Evolutionary conservation across 2,797 vertebrate genomes (phyloP).

Genomic region (Enteromius viviparus): DNA sequence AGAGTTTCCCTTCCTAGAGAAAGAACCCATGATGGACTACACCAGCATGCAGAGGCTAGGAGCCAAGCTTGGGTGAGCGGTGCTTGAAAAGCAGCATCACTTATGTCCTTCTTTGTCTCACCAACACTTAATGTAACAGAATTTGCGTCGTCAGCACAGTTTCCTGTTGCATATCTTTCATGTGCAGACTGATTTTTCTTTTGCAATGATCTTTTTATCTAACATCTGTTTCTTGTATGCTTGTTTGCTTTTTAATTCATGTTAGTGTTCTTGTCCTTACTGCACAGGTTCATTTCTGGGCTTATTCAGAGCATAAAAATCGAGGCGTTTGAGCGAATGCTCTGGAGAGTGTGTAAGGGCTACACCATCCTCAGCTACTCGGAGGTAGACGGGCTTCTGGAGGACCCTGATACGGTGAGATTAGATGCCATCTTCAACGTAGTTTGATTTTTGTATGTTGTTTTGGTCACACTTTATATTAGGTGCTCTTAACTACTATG

Average conservation of each 20-base stretch:
- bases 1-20: slow-evolving; percentile 91
- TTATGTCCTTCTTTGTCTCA: not conserved
- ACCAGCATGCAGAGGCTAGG: slow-evolving; percentile 94
- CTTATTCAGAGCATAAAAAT: slow-evolving; percentile 89
- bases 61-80: slow-evolving; percentile 90
- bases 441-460: not conserved
- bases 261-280: slow-evolving; percentile 11
- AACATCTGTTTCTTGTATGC: not conserved
- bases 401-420: slow-evolving; percentile 86
- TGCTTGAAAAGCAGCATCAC: not conserved
- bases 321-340: slow-evolving; percentile 94
- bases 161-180: not conserved
- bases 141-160: not conserved
- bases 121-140: not conserved
- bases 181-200: not conserved
- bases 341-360: slow-evolving; percentile 96
- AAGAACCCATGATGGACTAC: slow-evolving; percentile 87
- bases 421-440: not conserved
- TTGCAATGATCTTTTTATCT: not conserved
- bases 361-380: slow-evolving; percentile 93
- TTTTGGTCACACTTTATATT: no score
- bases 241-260: not conserved
- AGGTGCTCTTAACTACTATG: no score
- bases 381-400: slow-evolving; percentile 86
- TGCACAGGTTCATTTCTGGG: slow-evolving; percentile 89